Conservation (phyloP, 2,113 vertebrate genomes). For the Dasyprocta punctata region DNA sequence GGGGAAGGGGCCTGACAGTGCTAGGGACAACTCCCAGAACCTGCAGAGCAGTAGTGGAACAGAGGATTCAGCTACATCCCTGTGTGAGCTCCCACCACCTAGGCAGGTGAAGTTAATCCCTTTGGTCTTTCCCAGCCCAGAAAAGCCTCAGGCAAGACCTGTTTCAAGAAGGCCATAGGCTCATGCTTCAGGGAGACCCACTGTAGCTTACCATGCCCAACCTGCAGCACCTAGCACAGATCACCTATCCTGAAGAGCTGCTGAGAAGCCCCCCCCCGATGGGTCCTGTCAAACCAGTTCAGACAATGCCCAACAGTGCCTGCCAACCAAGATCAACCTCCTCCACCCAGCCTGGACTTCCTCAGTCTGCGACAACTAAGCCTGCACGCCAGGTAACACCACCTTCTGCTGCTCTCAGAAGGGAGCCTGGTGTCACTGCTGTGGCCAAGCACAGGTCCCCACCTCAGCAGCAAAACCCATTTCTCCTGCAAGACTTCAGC, state of each 20-base stretch:
- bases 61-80: neutral
- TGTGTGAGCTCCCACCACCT: conserved; percentile 32
- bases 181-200: neutral
- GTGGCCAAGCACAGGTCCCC: neutral
- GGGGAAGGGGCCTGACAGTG: too few relatives aligned
- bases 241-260: neutral
- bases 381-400: neutral
- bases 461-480: neutral
- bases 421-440: neutral
- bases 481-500: conserved; percentile 45
- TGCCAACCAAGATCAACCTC: neutral
- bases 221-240: neutral
- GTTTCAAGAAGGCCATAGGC: neutral
- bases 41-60: neutral
- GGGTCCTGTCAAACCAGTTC: neutral
- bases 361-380: neutral
- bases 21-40: neutral
- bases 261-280: neutral
- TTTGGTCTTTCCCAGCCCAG: conserved; percentile 19
- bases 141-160: conserved; percentile 40
- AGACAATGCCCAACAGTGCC: neutral
- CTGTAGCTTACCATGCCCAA: rapidly evolving
- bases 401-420: neutral
- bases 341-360: neutral
- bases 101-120: too few relatives aligned